Percentiles rank a stretch among this genome's conserved stretches.
Evolutionary conservation across 2,113 vertebrate genomes (phyloP).

Genomic region (Brevimyrus niger): DNA sequence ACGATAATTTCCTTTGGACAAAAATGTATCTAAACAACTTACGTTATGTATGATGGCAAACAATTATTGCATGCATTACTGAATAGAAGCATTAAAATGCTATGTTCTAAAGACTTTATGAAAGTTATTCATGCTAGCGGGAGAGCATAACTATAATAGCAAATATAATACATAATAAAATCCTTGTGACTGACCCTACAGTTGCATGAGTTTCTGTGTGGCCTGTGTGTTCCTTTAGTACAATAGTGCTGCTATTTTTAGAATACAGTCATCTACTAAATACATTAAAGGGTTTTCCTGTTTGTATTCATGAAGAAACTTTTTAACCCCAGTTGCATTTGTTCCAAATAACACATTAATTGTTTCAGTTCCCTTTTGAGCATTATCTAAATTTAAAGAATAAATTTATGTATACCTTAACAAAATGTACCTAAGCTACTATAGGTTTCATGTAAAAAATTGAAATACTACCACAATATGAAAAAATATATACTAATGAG

Average conservation of each 20-base stretch:
- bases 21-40: not conserved
- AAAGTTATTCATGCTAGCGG: not conserved
- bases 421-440: not conserved
- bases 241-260: not conserved
- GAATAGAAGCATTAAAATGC: not conserved
- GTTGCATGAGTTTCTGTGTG: not conserved
- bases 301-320: not conserved
- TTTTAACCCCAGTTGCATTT: not conserved
- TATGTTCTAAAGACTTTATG: not conserved
- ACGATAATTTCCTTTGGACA: not conserved
- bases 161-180: not conserved
- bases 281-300: not conserved
- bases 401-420: not conserved
- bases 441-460: not conserved
- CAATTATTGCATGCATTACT: not conserved
- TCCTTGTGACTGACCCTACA: not conserved
- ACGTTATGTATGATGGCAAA: not conserved
- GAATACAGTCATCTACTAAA: not conserved
- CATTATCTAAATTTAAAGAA: not conserved
- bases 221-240: not conserved
- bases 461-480: not conserved
- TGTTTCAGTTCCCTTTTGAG: not conserved
- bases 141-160: not conserved
- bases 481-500: not conserved
- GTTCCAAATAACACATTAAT: not conserved